Conservation (phyloP, 2,113 vertebrate genomes). For the Casuarius casuarius region DNA sequence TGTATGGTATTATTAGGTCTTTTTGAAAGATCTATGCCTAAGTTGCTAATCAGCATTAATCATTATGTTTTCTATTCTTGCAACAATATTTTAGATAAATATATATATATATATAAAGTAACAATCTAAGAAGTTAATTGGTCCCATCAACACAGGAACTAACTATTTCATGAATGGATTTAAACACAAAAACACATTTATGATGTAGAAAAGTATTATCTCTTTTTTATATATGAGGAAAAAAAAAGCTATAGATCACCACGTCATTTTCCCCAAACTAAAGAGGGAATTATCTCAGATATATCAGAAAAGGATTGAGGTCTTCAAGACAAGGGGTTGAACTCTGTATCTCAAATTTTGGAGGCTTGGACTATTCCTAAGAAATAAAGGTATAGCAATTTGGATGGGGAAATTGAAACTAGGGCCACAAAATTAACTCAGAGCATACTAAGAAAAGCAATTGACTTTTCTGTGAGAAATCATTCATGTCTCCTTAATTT, state of each 20-base stretch:
- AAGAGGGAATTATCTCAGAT: background rate
- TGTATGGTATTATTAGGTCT: background rate
- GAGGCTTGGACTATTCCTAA: background rate
- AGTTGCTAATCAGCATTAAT: background rate
- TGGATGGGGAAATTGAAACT: background rate
- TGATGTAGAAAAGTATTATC: background rate
- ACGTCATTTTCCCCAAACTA: background rate
- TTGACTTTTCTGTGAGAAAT: background rate
- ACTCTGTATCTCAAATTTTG: background rate
- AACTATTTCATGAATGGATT: background rate
- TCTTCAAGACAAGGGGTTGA: background rate
- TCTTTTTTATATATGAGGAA: background rate
- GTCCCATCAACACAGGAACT: background rate
- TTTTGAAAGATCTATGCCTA: background rate
- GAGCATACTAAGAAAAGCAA: background rate
- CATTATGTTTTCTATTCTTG: background rate
- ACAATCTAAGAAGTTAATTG: background rate
- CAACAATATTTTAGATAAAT: background rate
- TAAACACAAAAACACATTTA: background rate
- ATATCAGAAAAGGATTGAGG: background rate
- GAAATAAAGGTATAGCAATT: background rate
- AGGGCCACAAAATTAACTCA: background rate
- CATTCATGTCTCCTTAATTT: slow-evolving; percentile 9
- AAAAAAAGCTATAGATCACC: background rate
- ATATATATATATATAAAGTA: background rate